These are phyloP conservation scores for Mirza zaza DNA, from an alignment of 2,113 vertebrate species.

Conservation along the genomic window DNA sequence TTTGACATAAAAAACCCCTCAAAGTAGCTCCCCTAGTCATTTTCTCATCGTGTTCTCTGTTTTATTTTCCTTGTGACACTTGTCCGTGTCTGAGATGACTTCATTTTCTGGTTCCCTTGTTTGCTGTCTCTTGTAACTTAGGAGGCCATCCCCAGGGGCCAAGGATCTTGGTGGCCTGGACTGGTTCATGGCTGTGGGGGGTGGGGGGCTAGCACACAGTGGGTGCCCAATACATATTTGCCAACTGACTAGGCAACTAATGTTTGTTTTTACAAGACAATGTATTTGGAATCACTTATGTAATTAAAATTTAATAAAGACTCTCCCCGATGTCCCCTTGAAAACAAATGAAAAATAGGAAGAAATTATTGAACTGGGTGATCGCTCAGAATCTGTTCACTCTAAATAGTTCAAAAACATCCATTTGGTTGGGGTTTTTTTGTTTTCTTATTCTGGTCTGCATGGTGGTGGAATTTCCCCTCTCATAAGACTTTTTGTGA, in stretches of 20 bases:
- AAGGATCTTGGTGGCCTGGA: not conserved
- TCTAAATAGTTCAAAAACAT: not conserved
- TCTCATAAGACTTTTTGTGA: not conserved
- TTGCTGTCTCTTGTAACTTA: not conserved
- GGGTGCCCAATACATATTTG: not conserved
- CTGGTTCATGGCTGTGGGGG: not conserved
- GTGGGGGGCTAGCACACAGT: not conserved
- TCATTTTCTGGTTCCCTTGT: not conserved
- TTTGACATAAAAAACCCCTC: not conserved
- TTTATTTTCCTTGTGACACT: not conserved
- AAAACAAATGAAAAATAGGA: conserved; percentile 1
- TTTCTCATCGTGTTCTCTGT: not conserved
- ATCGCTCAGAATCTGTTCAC: not conserved
- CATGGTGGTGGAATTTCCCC: conserved; percentile 39
- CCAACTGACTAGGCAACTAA: not conserved
- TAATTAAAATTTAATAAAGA: conserved; percentile 41
- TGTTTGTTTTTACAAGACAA: not conserved
- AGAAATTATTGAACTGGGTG: not conserved
- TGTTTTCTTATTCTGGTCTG: not conserved
- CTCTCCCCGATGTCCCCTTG: not conserved
- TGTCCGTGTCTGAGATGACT: not conserved
- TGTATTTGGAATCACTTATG: not conserved
- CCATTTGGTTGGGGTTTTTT: not conserved
- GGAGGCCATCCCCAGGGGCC: not conserved
- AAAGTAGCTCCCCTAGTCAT: not conserved